Conservation (phyloP, 2,113 vertebrate genomes). For the Tapirus terrestris region DNA sequence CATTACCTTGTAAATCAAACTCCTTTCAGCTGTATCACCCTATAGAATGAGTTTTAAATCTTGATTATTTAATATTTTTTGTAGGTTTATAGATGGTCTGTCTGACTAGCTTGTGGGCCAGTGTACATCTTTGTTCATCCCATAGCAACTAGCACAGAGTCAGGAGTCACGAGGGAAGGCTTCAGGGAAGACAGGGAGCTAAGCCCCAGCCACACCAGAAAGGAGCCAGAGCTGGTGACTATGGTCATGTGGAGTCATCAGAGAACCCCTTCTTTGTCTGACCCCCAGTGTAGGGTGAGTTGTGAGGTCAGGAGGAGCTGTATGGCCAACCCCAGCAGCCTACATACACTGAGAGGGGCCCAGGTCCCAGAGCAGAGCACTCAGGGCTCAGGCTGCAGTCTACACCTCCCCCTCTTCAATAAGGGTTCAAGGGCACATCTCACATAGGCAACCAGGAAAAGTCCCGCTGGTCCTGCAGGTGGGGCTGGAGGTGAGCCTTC, state of each 20-base stretch:
- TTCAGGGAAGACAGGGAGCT: neutral
- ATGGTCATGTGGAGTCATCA: fast-evolving
- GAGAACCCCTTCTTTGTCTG: neutral
- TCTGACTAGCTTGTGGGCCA: neutral
- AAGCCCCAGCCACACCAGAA: neutral
- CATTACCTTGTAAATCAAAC: neutral
- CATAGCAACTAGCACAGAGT: neutral
- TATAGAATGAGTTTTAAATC: neutral
- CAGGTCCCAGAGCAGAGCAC: neutral
- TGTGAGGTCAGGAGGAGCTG: neutral
- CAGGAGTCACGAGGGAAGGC: neutral
- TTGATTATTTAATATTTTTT: neutral
- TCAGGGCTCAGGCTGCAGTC: neutral
- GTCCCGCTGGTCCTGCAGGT: neutral
- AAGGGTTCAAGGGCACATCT: neutral
- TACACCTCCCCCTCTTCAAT: neutral
- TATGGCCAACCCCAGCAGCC: neutral
- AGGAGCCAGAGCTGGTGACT: neutral
- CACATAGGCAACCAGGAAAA: neutral
- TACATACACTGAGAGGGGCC: neutral
- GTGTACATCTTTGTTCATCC: neutral
- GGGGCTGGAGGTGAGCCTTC: neutral
- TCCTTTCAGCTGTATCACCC: neutral
- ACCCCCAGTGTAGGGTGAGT: too few relatives aligned
- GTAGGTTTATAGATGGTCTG: neutral